Conservation (phyloP, 1,140 invertebrate species). For the Bombus picipes region DNA sequence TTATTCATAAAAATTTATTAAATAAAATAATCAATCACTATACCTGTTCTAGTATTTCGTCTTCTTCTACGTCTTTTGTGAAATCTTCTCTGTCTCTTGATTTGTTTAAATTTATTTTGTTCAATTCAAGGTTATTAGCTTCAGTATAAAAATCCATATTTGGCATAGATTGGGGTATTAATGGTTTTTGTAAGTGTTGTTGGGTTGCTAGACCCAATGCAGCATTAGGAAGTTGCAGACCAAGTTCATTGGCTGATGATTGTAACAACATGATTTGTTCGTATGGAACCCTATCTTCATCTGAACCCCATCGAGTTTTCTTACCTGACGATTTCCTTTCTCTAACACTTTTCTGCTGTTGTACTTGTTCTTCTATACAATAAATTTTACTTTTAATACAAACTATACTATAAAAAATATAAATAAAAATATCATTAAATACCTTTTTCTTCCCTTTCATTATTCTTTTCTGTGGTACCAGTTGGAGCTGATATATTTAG, state of each 20-base stretch:
- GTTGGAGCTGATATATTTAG: slow-evolving; percentile 73
- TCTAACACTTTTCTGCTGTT: slow-evolving; percentile 70
- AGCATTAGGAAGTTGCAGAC: slow-evolving; percentile 75
- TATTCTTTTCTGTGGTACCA: slow-evolving; percentile 58
- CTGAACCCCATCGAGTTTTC: slow-evolving; percentile 81
- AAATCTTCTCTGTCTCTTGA: slow-evolving; percentile 76
- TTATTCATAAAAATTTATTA: neutral
- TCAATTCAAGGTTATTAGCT: slow-evolving; percentile 62
- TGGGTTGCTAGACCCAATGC: slow-evolving; percentile 74
- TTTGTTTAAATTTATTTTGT: slow-evolving; percentile 80
- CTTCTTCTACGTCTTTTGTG: slow-evolving; percentile 80
- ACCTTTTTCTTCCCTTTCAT: slow-evolving; percentile 78
- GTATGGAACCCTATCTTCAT: slow-evolving; percentile 80
- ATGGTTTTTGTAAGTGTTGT: slow-evolving; percentile 61
- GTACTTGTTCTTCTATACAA: slow-evolving; percentile 53
- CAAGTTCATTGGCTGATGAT: slow-evolving; percentile 75
- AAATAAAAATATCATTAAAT: slow-evolving; percentile 37
- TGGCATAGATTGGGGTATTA: slow-evolving; percentile 44
- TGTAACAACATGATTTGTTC: slow-evolving; percentile 81
- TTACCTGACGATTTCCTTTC: slow-evolving; percentile 77
- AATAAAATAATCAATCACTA: slow-evolving; percentile 23
- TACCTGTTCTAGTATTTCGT: slow-evolving; percentile 78
- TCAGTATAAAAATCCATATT: slow-evolving; percentile 78
- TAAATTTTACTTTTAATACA: slow-evolving; percentile 5
- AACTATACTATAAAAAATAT: neutral